Percentiles rank a stretch among this genome's conserved stretches.
These are phyloP conservation scores for Junonia oenone DNA, from an alignment of 2,888 invertebrate genomes.

Conservation along the genomic window DNA sequence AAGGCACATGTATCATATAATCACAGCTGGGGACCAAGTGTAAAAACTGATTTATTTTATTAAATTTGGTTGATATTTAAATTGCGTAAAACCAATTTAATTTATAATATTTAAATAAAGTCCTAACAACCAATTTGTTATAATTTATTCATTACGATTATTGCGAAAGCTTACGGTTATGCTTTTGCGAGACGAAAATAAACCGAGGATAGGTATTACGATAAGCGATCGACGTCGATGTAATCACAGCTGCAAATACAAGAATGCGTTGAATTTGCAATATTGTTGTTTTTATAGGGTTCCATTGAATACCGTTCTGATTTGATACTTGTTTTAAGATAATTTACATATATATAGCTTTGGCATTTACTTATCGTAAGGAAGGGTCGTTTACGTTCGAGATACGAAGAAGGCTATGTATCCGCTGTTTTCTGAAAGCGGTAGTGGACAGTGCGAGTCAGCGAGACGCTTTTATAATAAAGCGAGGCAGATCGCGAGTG, in stretches of 20 bases:
- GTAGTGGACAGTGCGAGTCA: slow-evolving; percentile 38
- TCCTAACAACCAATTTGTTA: slow-evolving; percentile 28
- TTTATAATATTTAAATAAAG: slow-evolving; percentile 20
- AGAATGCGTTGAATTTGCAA: slow-evolving; percentile 37
- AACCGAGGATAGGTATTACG: slow-evolving; percentile 36
- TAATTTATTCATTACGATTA: slow-evolving; percentile 41
- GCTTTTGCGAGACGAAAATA: slow-evolving; percentile 35
- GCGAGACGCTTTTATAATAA: slow-evolving; percentile 46
- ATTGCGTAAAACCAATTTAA: slow-evolving; percentile 17
- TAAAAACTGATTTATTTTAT: slow-evolving; percentile 33
- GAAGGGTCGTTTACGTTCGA: slow-evolving; percentile 32
- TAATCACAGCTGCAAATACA: slow-evolving; percentile 42
- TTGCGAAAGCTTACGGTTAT: slow-evolving; percentile 37
- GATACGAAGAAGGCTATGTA: slow-evolving; percentile 32
- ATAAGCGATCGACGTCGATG: slow-evolving; percentile 39
- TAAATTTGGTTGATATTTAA: slow-evolving; percentile 38
- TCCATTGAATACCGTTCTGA: slow-evolving; percentile 43
- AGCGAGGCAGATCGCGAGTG: slow-evolving; percentile 53
- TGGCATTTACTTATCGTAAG: slow-evolving; percentile 48
- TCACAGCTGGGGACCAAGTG: slow-evolving; percentile 1
- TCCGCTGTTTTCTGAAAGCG: slow-evolving; percentile 32
- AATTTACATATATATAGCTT: slow-evolving; percentile 33
- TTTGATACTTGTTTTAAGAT: slow-evolving; percentile 39
- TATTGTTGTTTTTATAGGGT: slow-evolving; percentile 44
- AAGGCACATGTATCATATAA: slow-evolving; percentile 32